phyloP scores from a whole-genome alignment of 2,797 vertebrate species.

The Xiphophorus birchmanni region DNA sequence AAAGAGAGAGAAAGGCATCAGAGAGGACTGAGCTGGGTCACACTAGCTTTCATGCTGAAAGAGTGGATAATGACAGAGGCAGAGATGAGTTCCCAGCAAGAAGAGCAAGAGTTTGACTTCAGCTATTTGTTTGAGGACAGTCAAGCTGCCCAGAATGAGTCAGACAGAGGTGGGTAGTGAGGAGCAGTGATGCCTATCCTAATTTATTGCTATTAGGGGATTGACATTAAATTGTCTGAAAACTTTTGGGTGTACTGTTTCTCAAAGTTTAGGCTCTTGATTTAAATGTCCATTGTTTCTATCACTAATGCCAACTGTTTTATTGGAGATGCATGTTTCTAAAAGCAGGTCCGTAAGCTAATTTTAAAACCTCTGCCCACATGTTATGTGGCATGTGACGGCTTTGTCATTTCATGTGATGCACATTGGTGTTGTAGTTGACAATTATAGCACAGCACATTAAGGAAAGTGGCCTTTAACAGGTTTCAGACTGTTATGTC shows the following conservation, averaged over 20 bases:
- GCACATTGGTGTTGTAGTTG: slow-evolving; percentile 63
- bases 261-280: neutral
- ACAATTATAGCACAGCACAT: slow-evolving; percentile 62
- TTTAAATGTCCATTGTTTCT: neutral
- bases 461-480: slow-evolving; percentile 66
- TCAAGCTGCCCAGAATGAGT: slow-evolving; percentile 73
- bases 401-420: slow-evolving; percentile 76
- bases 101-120: slow-evolving; percentile 89
- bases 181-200: neutral
- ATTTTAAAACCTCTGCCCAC: slow-evolving; percentile 72
- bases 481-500: slow-evolving; percentile 43
- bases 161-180: slow-evolving; percentile 66
- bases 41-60: slow-evolving; percentile 10
- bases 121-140: slow-evolving; percentile 89
- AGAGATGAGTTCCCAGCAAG: slow-evolving; percentile 84
- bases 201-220: neutral
- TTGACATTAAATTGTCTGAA: neutral
- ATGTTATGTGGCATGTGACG: slow-evolving; percentile 68
- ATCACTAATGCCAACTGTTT: too few relatives aligned
- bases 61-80: neutral
- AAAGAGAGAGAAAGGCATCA: slow-evolving; percentile 40
- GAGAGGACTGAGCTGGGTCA: slow-evolving; percentile 35
- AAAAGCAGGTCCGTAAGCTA: slow-evolving; percentile 70
- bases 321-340: slow-evolving; percentile 20
- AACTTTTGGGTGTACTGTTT: neutral